These are phyloP conservation scores for Drosophila nigrodunni DNA, from an alignment of 1,140 invertebrate species.

Conservation along the genomic window DNA sequence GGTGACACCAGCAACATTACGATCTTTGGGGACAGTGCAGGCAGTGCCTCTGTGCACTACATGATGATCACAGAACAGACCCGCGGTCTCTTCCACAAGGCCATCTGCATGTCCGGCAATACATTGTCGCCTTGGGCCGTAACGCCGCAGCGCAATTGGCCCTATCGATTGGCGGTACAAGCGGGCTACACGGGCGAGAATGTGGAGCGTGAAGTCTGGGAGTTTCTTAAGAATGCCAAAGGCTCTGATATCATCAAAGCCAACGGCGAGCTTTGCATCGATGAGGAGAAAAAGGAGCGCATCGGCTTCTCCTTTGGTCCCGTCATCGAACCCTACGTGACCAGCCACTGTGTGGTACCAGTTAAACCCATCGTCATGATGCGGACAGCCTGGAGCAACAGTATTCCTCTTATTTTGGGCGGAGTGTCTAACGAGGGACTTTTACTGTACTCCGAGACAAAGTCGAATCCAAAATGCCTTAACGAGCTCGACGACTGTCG, in stretches of 20 bases:
- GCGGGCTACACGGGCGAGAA: slow-evolving; percentile 78
- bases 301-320: slow-evolving; percentile 82
- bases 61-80: slow-evolving; percentile 82
- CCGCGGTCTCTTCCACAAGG: slow-evolving; percentile 87
- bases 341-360: slow-evolving; percentile 74
- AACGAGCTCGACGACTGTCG: slow-evolving; percentile 79
- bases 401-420: slow-evolving; percentile 84
- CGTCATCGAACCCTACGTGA: slow-evolving; percentile 83
- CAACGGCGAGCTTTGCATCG: slow-evolving; percentile 70
- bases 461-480: slow-evolving; percentile 74
- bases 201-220: slow-evolving; percentile 78
- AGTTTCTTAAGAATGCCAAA: slow-evolving; percentile 87
- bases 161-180: slow-evolving; percentile 73
- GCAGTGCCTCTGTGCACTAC: slow-evolving; percentile 80
- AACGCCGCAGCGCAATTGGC: slow-evolving; percentile 76
- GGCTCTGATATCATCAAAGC: slow-evolving; percentile 87
- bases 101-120: slow-evolving; percentile 87
- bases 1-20: slow-evolving; percentile 83
- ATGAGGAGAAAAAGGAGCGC: slow-evolving; percentile 75
- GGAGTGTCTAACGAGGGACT: slow-evolving; percentile 84
- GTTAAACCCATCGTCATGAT: slow-evolving; percentile 80
- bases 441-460: slow-evolving; percentile 76
- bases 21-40: slow-evolving; percentile 84
- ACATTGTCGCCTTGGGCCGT: slow-evolving; percentile 84
- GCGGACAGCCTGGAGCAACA: slow-evolving; percentile 83